A percentile compares a stretch with the other conserved stretches of the same genome.
Conservation (phyloP, 2,113 vertebrate species). For the Mus pahari region DNA sequence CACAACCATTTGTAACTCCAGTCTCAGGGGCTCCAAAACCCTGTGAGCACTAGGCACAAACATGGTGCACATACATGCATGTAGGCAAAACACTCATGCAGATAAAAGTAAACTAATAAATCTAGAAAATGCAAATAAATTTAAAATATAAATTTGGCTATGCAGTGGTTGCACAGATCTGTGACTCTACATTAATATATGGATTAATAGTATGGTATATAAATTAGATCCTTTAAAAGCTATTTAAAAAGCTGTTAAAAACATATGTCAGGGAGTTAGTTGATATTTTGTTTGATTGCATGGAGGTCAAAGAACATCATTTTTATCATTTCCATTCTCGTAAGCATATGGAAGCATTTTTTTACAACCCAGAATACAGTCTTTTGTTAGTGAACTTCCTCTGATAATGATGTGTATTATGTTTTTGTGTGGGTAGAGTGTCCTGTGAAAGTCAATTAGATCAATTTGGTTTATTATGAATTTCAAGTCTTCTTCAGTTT, state of each 20-base stretch:
- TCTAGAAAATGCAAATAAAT: not conserved
- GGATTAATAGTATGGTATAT: not conserved
- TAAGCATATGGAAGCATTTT: slow-evolving; percentile 22
- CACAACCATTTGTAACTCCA: not conserved
- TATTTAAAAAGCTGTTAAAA: not conserved
- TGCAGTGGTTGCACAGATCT: not conserved
- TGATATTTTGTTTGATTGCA: not conserved
- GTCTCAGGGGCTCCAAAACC: not conserved
- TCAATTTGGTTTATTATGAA: not conserved
- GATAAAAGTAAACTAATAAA: not conserved
- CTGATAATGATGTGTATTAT: slow-evolving; percentile 38
- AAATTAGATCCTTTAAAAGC: not conserved
- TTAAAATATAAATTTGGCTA: slow-evolving; percentile 13
- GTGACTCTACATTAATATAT: not conserved
- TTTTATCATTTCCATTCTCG: slow-evolving; percentile 39
- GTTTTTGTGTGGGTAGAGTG: not conserved
- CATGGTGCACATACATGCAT: not conserved
- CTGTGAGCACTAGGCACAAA: not conserved
- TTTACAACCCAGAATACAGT: not conserved
- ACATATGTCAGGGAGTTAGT: not conserved
- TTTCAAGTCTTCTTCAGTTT: not conserved
- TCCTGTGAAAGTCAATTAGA: not conserved
- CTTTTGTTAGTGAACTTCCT: slow-evolving; percentile 3
- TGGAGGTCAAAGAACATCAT: not conserved
- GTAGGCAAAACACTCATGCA: not conserved